phyloP scores from a whole-genome alignment of 1,140 invertebrate species.

The Calliopsis andreniformis region DNA sequence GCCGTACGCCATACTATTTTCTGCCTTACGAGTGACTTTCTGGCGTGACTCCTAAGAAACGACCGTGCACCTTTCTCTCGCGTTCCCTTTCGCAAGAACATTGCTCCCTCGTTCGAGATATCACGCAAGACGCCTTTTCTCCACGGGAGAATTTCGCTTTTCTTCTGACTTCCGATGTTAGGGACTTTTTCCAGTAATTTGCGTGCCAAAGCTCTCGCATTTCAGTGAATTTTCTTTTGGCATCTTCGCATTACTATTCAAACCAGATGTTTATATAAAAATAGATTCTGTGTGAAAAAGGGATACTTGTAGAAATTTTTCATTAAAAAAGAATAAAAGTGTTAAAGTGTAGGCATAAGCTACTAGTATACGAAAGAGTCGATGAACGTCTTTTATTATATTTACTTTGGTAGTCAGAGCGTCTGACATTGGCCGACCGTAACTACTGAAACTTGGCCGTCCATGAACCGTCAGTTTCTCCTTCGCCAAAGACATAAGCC shows the following conservation, averaged over 20 bases:
- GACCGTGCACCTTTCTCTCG: constrained; percentile 19
- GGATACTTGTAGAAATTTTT: too few species aligned
- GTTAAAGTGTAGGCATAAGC: too few species aligned
- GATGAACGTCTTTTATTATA: too few species aligned
- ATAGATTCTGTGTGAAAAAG: too few species aligned
- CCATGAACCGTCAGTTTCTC: neutral
- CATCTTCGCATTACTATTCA: too few species aligned
- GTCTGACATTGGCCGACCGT: constrained; percentile 4
- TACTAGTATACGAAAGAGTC: too few species aligned
- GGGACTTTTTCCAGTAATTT: too few species aligned
- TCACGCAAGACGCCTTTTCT: constrained; percentile 19
- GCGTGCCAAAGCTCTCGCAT: neutral
- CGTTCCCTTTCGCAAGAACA: neutral
- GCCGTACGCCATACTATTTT: neutral
- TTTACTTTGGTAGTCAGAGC: neutral
- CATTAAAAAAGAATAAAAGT: too few species aligned
- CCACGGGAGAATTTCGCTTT: neutral
- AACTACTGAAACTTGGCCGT: neutral
- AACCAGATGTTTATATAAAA: too few species aligned
- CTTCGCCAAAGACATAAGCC: neutral
- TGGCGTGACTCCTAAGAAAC: constrained; percentile 39
- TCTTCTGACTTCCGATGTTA: neutral
- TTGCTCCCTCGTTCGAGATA: neutral
- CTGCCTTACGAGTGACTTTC: constrained; percentile 37
- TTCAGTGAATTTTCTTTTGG: too few species aligned